These are phyloP conservation scores for Drosophila mojavensis DNA, from an alignment of 1,140 invertebrate species.

Conservation along the genomic window DNA sequence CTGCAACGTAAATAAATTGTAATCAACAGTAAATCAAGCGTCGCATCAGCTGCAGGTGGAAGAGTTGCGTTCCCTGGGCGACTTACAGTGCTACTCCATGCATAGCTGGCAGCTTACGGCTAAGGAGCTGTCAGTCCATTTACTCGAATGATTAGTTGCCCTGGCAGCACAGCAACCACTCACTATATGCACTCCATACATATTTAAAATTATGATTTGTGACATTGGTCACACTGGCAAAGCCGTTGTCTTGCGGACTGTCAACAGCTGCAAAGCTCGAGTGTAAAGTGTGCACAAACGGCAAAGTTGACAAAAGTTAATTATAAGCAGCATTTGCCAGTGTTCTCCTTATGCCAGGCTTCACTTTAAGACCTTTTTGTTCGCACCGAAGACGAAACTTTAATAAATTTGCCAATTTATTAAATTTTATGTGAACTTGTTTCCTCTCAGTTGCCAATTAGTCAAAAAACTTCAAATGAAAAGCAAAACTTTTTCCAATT, in stretches of 20 bases:
- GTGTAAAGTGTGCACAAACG: conserved; percentile 55
- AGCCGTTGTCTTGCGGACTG: conserved; percentile 40
- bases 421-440: conserved; percentile 12
- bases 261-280: conserved; percentile 36
- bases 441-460: conserved; percentile 30
- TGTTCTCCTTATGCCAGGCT: conserved; percentile 31
- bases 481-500: conserved; percentile 19
- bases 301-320: conserved; percentile 67
- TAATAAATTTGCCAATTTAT: conserved; percentile 28
- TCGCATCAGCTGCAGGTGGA: conserved; percentile 58
- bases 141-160: conserved; percentile 54
- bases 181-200: conserved; percentile 34
- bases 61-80: conserved; percentile 24
- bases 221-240: conserved; percentile 59
- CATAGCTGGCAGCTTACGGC: background rate
- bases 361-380: conserved; percentile 36
- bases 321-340: conserved; percentile 58
- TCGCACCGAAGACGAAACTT: conserved; percentile 17
- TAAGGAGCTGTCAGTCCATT: conserved; percentile 46
- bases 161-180: conserved; percentile 2
- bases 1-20: conserved; percentile 61
- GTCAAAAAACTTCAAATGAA: conserved; percentile 24
- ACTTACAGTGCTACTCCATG: conserved; percentile 2
- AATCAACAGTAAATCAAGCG: conserved; percentile 77
- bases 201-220: conserved; percentile 80